Evolutionary conservation across 2,888 invertebrate genomes (phyloP).

Genomic region (Drosophila monieri): DNA sequence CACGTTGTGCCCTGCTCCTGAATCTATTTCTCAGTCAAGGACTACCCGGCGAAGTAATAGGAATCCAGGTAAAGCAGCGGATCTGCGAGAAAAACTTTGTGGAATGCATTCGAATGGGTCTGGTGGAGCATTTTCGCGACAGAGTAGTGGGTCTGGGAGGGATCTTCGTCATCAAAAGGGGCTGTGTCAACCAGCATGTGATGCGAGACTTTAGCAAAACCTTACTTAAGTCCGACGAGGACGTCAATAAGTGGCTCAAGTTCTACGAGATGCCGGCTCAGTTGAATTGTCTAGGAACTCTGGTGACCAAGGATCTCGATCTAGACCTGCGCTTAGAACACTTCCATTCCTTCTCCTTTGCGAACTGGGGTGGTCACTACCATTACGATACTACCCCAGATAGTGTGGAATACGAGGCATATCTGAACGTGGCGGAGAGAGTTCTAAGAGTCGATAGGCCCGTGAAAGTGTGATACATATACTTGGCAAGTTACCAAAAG

Average conservation of each 20-base stretch:
- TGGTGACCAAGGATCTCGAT: slow-evolving; percentile 93
- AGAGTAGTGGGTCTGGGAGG: slow-evolving; percentile 94
- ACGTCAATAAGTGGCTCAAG: slow-evolving; percentile 94
- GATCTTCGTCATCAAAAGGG: slow-evolving; percentile 92
- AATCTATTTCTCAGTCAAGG: slow-evolving; percentile 92
- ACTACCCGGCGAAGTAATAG: slow-evolving; percentile 90
- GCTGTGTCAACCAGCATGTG: slow-evolving; percentile 95
- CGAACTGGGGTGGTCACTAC: slow-evolving; percentile 97
- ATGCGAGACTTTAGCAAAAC: slow-evolving; percentile 96
- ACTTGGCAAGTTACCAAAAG: neutral
- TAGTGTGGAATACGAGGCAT: slow-evolving; percentile 93
- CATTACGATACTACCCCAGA: slow-evolving; percentile 97
- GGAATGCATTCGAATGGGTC: slow-evolving; percentile 89
- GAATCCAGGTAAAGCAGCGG: slow-evolving; percentile 90
- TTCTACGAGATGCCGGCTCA: slow-evolving; percentile 96
- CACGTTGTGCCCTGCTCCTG: slow-evolving; percentile 91
- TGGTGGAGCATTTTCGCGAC: slow-evolving; percentile 86
- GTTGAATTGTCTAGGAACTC: slow-evolving; percentile 93
- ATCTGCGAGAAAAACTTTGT: slow-evolving; percentile 91
- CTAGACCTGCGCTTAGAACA: slow-evolving; percentile 97
- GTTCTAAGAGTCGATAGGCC: slow-evolving; percentile 92
- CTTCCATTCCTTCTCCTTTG: slow-evolving; percentile 95
- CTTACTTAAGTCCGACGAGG: slow-evolving; percentile 89
- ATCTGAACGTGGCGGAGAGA: slow-evolving; percentile 91
- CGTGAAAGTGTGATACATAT: slow-evolving; percentile 39